These are phyloP conservation scores for Calidris pugnax DNA, from an alignment of 2,113 vertebrate genomes.

Conservation along the genomic window DNA sequence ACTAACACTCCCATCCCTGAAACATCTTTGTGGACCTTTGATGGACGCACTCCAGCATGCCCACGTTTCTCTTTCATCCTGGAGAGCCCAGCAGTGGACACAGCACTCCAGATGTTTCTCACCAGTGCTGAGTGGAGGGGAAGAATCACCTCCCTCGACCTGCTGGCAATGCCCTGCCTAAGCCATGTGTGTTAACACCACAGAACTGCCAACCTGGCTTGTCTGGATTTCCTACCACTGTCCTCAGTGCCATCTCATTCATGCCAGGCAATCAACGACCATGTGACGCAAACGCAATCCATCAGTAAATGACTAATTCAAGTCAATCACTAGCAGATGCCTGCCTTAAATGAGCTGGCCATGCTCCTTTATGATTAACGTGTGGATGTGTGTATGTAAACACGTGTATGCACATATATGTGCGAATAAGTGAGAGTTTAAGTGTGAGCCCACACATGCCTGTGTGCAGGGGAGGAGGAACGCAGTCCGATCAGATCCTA, in stretches of 20 bases:
- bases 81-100: not conserved
- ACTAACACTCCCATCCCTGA: not conserved
- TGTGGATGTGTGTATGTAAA: not conserved
- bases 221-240: not conserved
- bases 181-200: not conserved
- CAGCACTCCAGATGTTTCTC: not conserved
- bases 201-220: not conserved
- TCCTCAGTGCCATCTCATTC: not conserved
- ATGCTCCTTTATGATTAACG: not conserved
- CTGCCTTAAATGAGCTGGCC: not conserved
- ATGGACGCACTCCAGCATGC: not conserved
- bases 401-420: not conserved
- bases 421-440: not conserved
- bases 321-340: not conserved
- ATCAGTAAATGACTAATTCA: not conserved
- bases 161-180: not conserved
- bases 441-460: accelerated
- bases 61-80: not conserved
- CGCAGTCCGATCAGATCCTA: too few species aligned
- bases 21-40: not conserved
- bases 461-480: not conserved
- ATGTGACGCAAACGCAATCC: not conserved
- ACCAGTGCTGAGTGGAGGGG: not conserved
- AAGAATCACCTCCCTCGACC: not conserved
- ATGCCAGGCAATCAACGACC: not conserved